These are phyloP conservation scores for Corythoichthys haematopterus DNA, from an alignment of 2,113 vertebrate genomes.

Conservation along the genomic window DNA sequence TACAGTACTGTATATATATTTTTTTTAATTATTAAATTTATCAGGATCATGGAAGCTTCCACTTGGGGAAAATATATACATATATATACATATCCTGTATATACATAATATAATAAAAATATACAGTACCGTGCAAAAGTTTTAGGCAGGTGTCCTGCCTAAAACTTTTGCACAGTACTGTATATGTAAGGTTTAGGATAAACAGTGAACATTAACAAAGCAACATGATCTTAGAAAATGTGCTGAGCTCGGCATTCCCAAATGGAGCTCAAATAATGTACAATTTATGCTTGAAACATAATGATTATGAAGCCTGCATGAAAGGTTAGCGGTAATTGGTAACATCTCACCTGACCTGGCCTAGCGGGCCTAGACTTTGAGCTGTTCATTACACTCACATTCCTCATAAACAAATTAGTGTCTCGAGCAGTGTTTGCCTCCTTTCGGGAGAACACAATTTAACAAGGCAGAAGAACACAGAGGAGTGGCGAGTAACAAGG, in stretches of 20 bases:
- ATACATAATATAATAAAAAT: too few relatives aligned
- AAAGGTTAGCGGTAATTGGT: constrained; percentile 65
- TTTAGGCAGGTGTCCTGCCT: too few relatives aligned
- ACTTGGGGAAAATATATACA: too few relatives aligned
- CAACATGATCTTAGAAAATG: constrained; percentile 10
- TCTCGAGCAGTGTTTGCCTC: constrained; percentile 36
- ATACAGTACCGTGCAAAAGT: too few relatives aligned
- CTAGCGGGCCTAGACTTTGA: constrained; percentile 63
- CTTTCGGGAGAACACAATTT: constrained; percentile 40
- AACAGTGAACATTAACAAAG: not conserved
- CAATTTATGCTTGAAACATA: constrained; percentile 52
- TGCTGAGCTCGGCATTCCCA: constrained; percentile 23
- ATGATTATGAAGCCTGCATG: constrained; percentile 48
- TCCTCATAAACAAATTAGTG: constrained; percentile 71
- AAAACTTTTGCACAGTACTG: not conserved
- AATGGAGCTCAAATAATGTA: constrained; percentile 36
- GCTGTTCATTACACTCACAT: constrained; percentile 64
- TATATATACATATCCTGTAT: too few relatives aligned
- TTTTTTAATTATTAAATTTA: too few relatives aligned
- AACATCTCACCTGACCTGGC: constrained; percentile 54
- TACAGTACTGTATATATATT: too few relatives aligned
- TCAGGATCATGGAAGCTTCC: too few relatives aligned
- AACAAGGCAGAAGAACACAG: constrained; percentile 66
- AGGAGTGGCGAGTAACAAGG: constrained; percentile 35
- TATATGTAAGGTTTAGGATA: too few relatives aligned